Base-by-base conservation (phyloP, 1,140 invertebrate genomes). In the Dolichoris vasculosae region DNA sequence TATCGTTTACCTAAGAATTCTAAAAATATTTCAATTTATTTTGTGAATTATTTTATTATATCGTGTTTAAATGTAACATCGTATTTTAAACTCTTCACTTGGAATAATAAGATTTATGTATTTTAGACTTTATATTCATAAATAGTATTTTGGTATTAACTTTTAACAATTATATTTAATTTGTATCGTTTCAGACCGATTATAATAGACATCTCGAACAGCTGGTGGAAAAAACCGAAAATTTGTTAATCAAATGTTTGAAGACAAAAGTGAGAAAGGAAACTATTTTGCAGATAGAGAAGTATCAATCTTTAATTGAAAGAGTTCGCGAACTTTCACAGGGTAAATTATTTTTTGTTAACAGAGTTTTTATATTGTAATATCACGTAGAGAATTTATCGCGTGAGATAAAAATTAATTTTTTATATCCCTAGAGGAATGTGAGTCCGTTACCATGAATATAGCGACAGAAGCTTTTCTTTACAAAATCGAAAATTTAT, bases 131-230 rank as follows among this genome's bases (percentile, higher is more conserved):
- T n/a, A n/a, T n/a, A n/a, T n/a, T n/a, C n/a, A n/a, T n/a, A n/a
- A n/a, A n/a, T n/a, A n/a, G n/a, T n/a, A n/a, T n/a, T n/a, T n/a
- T n/a, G n/a, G n/a, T n/a, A n/a, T n/a, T 9, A 64, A 17, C 23
- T 64, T 64, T 64, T 64, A 64, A 64, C 8, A 35, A 8, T 46
- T 23, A 43, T 79, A 43, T 40, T 43, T 46, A 46, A 17, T 20
- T 67, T 67, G 48, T 87, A 82, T 86, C 85, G 77, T 92, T 94
- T 77, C 89, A 95, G 96, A 95, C 95, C 82, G 96, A 97, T 91
- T 95, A 96, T 76, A 95, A 95, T 88, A 94, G 96, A 32, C 96
- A 96, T 89, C 90, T 97, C 75, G 96, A 96, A 83, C 94, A 95
- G 84, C 91, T 94, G 32, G 90, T 93, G 26, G 90, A 92, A 20